Evolutionary conservation across 2,888 invertebrate species (phyloP), one percentile per base, ranked within the genome.

Genomic region (Ophonus ardosiacus): DNA sequence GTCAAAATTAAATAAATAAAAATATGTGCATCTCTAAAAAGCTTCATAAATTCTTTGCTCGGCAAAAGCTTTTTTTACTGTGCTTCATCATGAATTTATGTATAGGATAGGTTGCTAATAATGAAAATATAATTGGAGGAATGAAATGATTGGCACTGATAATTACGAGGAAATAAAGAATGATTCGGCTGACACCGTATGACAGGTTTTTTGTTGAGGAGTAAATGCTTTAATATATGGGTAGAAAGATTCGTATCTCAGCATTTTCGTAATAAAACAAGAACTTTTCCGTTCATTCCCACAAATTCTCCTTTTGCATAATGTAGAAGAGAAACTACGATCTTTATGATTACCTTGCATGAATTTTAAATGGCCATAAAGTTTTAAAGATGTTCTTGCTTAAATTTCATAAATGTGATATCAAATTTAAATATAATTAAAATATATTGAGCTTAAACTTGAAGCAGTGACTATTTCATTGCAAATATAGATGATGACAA

Each of bases 311-410:
- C 68, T 68, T 15, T 68, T 68, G 68, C 68, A 68, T 68, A 68
- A 68, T 68, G 68, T 38, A 68, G 31, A 6, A 68, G 68, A n/a
- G 68, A 68, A 68, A 68, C 68, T 68, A 68, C 68, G 38, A 68
- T 68, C 68, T 68, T 68, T 68, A 68, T 68, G 68, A 68, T 68
- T 68, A 68, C 68, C 24, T 68, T 68, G 68, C 68, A 68, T 68
- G 68, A 68, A 68, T 68, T 68, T 68, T 31, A 68, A 68, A 68
- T 68, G 68, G 38, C 31, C 21, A 68, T 68, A 68, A 68, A 68
- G 68, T 68, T 68, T 68, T 68, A 38, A 68, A 68, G 17, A 40
- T 15, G 15, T 24, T 6, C 38, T 24, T 38, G 68, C 31, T 68
- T 24, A 68, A 65, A 74, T 74, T 74, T 43, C 71, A 13, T 74